Base-by-base conservation (phyloP, 2,113 vertebrate species). In the Sinocyclocheilus rhinocerous region DNA sequence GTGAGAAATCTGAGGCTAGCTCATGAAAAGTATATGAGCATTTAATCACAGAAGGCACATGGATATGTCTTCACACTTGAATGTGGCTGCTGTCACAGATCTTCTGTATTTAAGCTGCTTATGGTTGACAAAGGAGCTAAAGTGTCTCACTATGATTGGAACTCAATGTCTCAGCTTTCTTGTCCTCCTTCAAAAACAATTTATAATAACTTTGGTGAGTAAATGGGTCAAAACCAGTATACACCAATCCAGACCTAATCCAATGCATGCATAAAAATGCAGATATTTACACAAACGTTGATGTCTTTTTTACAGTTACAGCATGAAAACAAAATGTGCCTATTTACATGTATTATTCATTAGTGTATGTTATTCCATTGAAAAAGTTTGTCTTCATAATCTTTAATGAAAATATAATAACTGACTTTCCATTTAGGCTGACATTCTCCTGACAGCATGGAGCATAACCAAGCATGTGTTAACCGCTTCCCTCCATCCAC, bases 131-230 rank as follows among this genome's bases (percentile, higher is more conserved):
- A 26, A 65, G 9, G 1, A 65, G 24, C 11, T 13, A 26, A 65
- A 15, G n/a, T 13, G 24, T 26, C n/a, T 65, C 11, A 13, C 61
- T 26, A 13, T 63, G 59, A 63, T 26, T 65, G 11, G 11, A 65
- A 24, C 36, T 15, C 22, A 5, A 2, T 45, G 72, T 50, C 42
- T 16, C 12, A 48, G 42, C n/a, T 15, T 75, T 6, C 10, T 24
- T 26, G 79, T 77, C 73, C 48, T 81, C 75, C 57, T 70, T 82
- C 76, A 84, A 81, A 88, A 86, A 65, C 75, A 3, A 29, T 16
- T 29, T 67, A 29, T 29, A 29, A 15, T 15, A 65, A 0, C 4
- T 69, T 69, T 36, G 29, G 29, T 69, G 55, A 69, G 61, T 81
- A 89, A 69, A 55, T 84, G 76, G 85, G 85, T 86, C 88, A 45